Evolutionary conservation across 2,113 vertebrate genomes (phyloP).

Genomic region (Oreochromis niloticus): DNA sequence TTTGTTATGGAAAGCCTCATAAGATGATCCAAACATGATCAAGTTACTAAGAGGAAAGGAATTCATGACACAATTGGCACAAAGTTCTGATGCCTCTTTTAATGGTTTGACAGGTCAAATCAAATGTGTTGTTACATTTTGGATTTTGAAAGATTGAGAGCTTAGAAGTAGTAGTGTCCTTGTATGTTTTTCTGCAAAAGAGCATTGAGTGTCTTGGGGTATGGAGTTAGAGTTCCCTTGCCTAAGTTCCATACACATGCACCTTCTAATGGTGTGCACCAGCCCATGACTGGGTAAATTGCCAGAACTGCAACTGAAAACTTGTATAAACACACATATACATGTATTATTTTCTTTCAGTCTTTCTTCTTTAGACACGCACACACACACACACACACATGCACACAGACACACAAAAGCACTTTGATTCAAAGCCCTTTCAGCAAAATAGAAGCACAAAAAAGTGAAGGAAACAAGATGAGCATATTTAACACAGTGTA

Average conservation of each 20-base stretch:
- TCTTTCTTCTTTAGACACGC: not conserved
- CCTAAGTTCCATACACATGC: not conserved
- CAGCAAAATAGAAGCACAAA: not conserved
- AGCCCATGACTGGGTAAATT: constrained; percentile 33
- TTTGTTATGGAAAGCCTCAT: constrained; percentile 35
- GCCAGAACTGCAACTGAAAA: constrained; percentile 7
- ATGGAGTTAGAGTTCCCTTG: constrained; percentile 32
- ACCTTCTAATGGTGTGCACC: constrained; percentile 39
- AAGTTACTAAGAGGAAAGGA: constrained; percentile 5
- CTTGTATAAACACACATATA: not conserved
- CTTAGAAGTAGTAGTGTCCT: not conserved
- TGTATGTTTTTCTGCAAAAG: not conserved
- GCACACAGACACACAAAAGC: not conserved
- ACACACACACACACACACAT: not conserved
- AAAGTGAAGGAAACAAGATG: constrained; percentile 4
- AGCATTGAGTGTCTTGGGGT: not conserved
- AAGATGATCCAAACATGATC: not conserved
- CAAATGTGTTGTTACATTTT: constrained; percentile 15
- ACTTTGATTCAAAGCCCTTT: not conserved
- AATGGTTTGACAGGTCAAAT: constrained; percentile 1
- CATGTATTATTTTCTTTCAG: not conserved
- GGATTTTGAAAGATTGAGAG: constrained; percentile 1
- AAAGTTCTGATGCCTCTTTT: not conserved
- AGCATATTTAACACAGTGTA: constrained; percentile 31
- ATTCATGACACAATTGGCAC: not conserved